Percentiles rank a stretch among this genome's conserved stretches.
Evolutionary conservation across 2,113 vertebrate genomes (phyloP).

Genomic region (Scatophagus argus): DNA sequence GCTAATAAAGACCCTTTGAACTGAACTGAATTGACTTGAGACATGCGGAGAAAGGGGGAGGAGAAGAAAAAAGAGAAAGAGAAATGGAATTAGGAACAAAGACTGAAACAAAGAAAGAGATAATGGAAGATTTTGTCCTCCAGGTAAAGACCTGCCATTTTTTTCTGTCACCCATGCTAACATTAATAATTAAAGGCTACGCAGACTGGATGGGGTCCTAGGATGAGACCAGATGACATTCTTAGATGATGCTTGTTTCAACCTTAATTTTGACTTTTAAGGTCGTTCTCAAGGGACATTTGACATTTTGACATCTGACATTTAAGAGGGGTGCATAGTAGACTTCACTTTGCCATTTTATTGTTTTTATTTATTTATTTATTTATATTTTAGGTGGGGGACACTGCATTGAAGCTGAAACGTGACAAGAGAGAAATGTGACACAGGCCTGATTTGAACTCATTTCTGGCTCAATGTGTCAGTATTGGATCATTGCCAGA

Average conservation of each 20-base stretch:
- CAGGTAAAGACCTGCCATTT: slow-evolving; percentile 57
- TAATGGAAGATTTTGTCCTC: slow-evolving; percentile 71
- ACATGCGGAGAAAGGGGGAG: slow-evolving; percentile 60
- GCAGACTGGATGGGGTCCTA: slow-evolving; percentile 7
- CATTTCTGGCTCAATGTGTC: slow-evolving; percentile 26
- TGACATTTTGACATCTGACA: slow-evolving; percentile 72
- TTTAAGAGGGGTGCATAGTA: slow-evolving; percentile 53
- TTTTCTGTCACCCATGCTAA: slow-evolving; percentile 31
- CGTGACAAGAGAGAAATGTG: slow-evolving; percentile 41
- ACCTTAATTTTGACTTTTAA: slow-evolving; percentile 64
- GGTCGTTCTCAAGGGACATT: slow-evolving; percentile 54
- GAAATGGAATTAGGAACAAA: slow-evolving; percentile 69
- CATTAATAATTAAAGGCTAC: slow-evolving; percentile 62
- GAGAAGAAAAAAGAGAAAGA: slow-evolving; percentile 49
- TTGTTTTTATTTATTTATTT: slow-evolving; percentile 20
- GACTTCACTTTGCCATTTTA: slow-evolving; percentile 60
- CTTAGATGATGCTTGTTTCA: slow-evolving; percentile 55
- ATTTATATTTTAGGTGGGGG: too few species aligned
- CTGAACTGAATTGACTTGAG: slow-evolving; percentile 70
- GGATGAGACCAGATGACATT: slow-evolving; percentile 43
- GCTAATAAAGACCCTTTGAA: slow-evolving; percentile 81
- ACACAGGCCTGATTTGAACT: slow-evolving; percentile 51
- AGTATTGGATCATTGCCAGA: slow-evolving; percentile 21
- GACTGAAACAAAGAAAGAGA: slow-evolving; percentile 48
- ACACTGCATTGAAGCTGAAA: slow-evolving; percentile 39